Evolutionary conservation across 2,888 invertebrate genomes (phyloP), one percentile per base, ranked within the genome.

Genomic region (Rotaria socialis): DNA sequence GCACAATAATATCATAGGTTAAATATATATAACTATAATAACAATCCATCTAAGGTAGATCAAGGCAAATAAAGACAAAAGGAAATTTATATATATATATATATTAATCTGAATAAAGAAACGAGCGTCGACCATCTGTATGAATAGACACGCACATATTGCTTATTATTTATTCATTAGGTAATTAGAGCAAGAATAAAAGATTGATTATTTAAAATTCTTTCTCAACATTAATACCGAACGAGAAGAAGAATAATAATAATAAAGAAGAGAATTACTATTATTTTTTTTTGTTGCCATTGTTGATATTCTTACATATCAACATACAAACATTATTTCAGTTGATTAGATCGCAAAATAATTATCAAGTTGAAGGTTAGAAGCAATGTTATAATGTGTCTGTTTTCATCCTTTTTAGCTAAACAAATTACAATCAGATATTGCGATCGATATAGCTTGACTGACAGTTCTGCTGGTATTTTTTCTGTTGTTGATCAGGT

Each of bases 321-420:
- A 55, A 22, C 55, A 67, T 67, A 35, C 35, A 35, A 67, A 67
- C 67, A 35, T 67, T 35, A 47, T 80, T 80, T 47, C 80, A 80
- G 43, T 80, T 43, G 47, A 47, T 80, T 80, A 80, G 47, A 80
- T 80, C 47, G 47, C 10, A 80, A 80, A 43, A 80, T 47, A 80
- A 80, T 80, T 80, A 80, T 80, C 67, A 47, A 47, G 47, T 22
- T 80, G 80, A 80, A 80, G 80, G 80, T 47, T 80, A 47, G 47
- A 10, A n/a, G 22, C n/a, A 43, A 80, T 24, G 41, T 6, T 80
- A 22, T 24, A 47, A 24, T 80, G 41, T 43, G 10, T 80, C 47
- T 47, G 67, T 80, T 80, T 80, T 80, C 47, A 47, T 80, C 22
- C 35, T 47, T 16, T 43, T 22, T 80, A n/a, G 80, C 80, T 47